Base-by-base conservation (phyloP, 2,797 vertebrate species). In the Rousettus madagascariensis region DNA sequence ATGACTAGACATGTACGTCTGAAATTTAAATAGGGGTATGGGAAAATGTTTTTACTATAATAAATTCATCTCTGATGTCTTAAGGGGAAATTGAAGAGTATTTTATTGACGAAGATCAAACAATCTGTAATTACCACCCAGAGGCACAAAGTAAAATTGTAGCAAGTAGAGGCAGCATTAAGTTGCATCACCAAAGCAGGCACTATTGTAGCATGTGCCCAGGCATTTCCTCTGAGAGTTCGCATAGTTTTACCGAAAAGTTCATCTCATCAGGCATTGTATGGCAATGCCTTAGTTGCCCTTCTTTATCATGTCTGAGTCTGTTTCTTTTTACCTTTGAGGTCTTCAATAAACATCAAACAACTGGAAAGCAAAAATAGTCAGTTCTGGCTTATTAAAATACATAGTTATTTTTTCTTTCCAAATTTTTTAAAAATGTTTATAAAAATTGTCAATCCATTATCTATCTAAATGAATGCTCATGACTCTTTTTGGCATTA, bases 81-180 rank as follows among this genome's bases (percentile, higher is more conserved):
- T 97, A 95, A 95, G 97, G 97, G 97, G 90, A 98, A 98, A 96
- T 96, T 95, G 96, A 98, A 98, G 97, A 80, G 95, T 98, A 98
- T 97, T 97, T 97, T 97, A 96, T 97, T 97, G 86, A 94, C 96
- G 95, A 46, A 98, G 98, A 98, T 98, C 98, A 98, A 98, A 98
- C 96, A 94, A 95, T 96, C 68, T 90, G 11, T 98, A 98, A 98
- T 98, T 98, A 98, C 79, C 91, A 97, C 41, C 96, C 96, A 97
- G 85, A 95, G 94, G 91, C 96, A 96, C 87, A 95, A 97, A 98
- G 97, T 87, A 97, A 97, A 98, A 97, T 97, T 95, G 72, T 41
- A 97, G 41, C 98, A 98, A 97, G 98, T 97, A 98, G 85, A 98
- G 97, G 91, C 98, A 98, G 94, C 96, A 91, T 96, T 71, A 79